Conservation (phyloP, 2,888 invertebrate genomes). For the Scelioninae gen. 2 region DNA sequence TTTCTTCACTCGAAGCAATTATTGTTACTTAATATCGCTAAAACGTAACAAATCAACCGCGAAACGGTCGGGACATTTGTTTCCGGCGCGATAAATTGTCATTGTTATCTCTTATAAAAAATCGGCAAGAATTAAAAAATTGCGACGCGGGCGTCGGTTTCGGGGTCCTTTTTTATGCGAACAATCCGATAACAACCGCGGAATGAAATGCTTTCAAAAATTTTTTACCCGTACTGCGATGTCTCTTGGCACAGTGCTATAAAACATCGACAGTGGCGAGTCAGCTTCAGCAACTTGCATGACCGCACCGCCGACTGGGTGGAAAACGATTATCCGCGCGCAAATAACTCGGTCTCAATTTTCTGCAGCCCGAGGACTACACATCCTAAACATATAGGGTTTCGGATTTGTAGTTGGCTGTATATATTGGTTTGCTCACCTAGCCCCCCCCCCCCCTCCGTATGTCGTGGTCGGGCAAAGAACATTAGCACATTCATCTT, state of each 20-base stretch:
- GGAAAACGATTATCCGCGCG: constrained; percentile 49
- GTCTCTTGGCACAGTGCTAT: constrained; percentile 40
- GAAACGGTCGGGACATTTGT: too few relatives aligned
- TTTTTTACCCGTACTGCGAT: constrained; percentile 19
- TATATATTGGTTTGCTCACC: constrained; percentile 18
- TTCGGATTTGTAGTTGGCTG: constrained; percentile 34
- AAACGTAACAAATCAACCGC: too few relatives aligned
- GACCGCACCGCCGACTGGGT: constrained; percentile 43
- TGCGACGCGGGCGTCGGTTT: not conserved
- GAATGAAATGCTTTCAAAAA: constrained; percentile 17
- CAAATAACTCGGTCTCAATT: constrained; percentile 52
- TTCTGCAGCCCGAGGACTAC: constrained; percentile 40
- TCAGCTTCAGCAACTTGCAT: constrained; percentile 49
- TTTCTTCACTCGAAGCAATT: too few relatives aligned
- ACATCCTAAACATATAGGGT: constrained; percentile 47
- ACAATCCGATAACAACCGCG: constrained; percentile 13
- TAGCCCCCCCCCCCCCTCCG: too few relatives aligned
- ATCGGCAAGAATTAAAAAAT: too few relatives aligned
- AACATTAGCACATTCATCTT: constrained; percentile 40
- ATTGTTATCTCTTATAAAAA: too few relatives aligned
- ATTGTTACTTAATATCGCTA: too few relatives aligned
- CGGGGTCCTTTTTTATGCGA: not conserved
- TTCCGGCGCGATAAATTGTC: not conserved
- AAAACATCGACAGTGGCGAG: constrained; percentile 52
- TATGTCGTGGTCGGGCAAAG: constrained; percentile 41